Base-by-base conservation (phyloP, 2,797 vertebrate species). In the Acanthurus leucopareius region DNA sequence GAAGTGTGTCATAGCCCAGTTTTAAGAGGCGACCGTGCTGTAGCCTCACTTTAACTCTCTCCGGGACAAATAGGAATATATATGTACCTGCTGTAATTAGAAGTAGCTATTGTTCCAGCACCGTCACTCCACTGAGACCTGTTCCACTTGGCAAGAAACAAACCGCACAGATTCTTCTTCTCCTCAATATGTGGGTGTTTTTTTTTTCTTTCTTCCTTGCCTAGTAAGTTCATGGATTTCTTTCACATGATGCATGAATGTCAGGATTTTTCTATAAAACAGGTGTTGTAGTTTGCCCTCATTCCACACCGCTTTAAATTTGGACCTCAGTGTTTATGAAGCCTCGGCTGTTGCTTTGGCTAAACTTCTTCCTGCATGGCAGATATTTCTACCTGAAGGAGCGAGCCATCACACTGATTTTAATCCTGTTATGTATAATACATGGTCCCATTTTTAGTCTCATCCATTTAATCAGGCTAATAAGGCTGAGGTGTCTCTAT, bases 81-180 rank as follows among this genome's bases (percentile, higher is more conserved):
- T 81, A 62, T 88, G 66, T 85, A 91, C 73, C 75, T 83, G 71
- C 83, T 82, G 67, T 88, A 93, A 93, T 94, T 92, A 91, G 83
- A 83, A 68, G 45, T 58, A 66, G 78, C 87, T 86, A 80, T 91
- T 84, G 78, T 91, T 92, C 79, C 65, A 69, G 85, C 77, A 38
- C 82, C 61, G 10, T 78, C 67, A 57, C 74, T 90, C 92, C 88
- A 56, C 79, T 66, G 92, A 92, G 93, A 93, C 92, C 78, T 49
- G 89, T 66, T 91, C 90, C 78, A 89, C 77, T 91, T 94, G 87
- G 79, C 75, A 72, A 81, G 58, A 84, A 89, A 82, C 76, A 81
- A 86, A 91, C 73, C 68, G 54, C 68, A 73, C 75, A 71, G 63
- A 80, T 84, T 73, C 75, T 73, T 82, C 60, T 53, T 76, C 53